Evolutionary conservation across 1,140 invertebrate genomes (phyloP).

Genomic region (Delia radicum): DNA sequence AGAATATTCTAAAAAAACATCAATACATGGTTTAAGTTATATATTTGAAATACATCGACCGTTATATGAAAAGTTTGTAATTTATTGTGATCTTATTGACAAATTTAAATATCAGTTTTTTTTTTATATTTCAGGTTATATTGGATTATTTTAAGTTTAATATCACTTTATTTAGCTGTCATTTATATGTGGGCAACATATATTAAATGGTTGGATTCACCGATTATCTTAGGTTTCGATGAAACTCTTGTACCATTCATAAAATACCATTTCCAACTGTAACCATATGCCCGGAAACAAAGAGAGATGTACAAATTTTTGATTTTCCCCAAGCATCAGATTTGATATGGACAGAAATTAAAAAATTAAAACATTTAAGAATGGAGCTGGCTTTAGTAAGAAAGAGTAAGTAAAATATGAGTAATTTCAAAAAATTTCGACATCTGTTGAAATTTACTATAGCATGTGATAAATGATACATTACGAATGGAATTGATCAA

Average conservation of each 20-base stretch:
- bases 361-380: constrained; percentile 27
- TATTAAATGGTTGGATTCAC: constrained; percentile 63
- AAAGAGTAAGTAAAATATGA: constrained; percentile 48
- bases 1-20: constrained; percentile 54
- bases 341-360: constrained; percentile 35
- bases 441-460: no score
- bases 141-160: constrained; percentile 46
- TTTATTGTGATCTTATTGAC: no score
- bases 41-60: constrained; percentile 53
- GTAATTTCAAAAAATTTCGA: no score
- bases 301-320: constrained; percentile 59
- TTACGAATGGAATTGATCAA: no score
- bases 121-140: constrained; percentile 36
- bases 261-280: constrained; percentile 65
- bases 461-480: no score
- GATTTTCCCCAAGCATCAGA: constrained; percentile 59
- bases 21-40: constrained; percentile 55
- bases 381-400: constrained; percentile 29
- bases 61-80: constrained; percentile 49
- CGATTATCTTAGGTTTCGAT: constrained; percentile 65
- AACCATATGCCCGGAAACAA: constrained; percentile 64
- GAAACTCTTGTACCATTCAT: constrained; percentile 62
- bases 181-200: constrained; percentile 61
- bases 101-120: not conserved
- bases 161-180: constrained; percentile 47